Evolutionary conservation across 2,888 invertebrate genomes (phyloP).

Genomic region (Myopa tessellatipennis): DNA sequence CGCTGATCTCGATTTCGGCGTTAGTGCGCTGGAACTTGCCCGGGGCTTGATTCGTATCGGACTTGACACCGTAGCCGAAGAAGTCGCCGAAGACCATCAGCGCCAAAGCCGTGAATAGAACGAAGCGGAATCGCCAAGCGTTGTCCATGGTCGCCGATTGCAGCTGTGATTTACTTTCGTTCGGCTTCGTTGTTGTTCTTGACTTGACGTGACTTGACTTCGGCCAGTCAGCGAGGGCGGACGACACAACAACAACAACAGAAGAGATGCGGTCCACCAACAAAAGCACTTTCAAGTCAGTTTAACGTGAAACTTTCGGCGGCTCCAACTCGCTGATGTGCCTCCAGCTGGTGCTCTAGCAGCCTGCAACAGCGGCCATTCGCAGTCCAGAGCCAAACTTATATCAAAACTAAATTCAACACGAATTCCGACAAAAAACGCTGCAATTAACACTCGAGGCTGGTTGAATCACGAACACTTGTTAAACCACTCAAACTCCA

Average conservation of each 20-base stretch:
- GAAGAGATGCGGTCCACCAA: neutral
- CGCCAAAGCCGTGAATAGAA: constrained; percentile 64
- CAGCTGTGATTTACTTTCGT: constrained; percentile 33
- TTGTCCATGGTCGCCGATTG: constrained; percentile 58
- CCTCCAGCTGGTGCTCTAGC: no score
- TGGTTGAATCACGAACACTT: constrained; percentile 53
- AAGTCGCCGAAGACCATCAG: constrained; percentile 67
- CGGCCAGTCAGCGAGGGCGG: neutral
- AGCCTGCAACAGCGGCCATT: neutral
- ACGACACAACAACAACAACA: neutral
- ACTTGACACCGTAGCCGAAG: constrained; percentile 65
- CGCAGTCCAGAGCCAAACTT: neutral
- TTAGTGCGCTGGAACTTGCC: constrained; percentile 65
- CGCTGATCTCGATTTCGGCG: constrained; percentile 66
- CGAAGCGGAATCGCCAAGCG: constrained; percentile 67
- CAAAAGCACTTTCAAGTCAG: neutral
- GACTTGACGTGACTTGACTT: neutral
- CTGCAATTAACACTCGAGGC: constrained; percentile 1
- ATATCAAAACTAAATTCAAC: constrained; percentile 51
- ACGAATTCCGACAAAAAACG: constrained; percentile 25
- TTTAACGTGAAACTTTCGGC: constrained; percentile 22
- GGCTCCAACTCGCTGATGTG: neutral
- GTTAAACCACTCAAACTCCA: constrained; percentile 40
- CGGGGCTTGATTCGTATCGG: constrained; percentile 59
- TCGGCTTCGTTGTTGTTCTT: neutral